These are phyloP conservation scores for Acrocephalus kingi DNA, from an alignment of 2,113 vertebrate genomes.

Conservation along the genomic window DNA sequence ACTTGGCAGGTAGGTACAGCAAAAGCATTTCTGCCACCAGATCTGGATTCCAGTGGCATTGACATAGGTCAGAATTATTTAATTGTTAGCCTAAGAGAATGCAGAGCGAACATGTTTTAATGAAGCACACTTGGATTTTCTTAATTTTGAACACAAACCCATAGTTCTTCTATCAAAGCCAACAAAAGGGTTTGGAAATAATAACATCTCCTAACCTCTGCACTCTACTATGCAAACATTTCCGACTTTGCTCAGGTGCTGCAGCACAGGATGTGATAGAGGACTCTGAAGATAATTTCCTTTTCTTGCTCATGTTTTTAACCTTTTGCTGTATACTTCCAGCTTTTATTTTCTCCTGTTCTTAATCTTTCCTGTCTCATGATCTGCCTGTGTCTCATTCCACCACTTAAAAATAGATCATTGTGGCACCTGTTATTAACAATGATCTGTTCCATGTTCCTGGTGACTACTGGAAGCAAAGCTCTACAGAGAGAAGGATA, in stretches of 20 bases:
- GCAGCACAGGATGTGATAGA: not conserved
- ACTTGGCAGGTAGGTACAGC: not conserved
- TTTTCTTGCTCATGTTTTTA: slow-evolving; percentile 33
- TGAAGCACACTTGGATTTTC: not conserved
- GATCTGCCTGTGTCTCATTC: not conserved
- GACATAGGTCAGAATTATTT: not conserved
- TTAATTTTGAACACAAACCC: not conserved
- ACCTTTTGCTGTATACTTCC: not conserved
- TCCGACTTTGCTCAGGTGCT: not conserved
- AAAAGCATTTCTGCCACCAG: not conserved
- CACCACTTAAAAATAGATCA: slow-evolving; percentile 29
- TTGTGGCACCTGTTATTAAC: slow-evolving; percentile 34
- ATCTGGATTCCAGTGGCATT: not conserved
- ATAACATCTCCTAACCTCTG: not conserved
- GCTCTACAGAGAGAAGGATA: not conserved
- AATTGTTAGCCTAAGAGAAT: not conserved
- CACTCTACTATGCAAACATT: not conserved
- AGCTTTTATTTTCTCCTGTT: slow-evolving; percentile 28
- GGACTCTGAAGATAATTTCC: slow-evolving; percentile 15
- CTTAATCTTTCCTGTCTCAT: slow-evolving; percentile 34
- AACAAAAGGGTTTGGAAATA: not conserved
- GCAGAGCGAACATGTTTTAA: not conserved
- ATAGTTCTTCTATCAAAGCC: not conserved
- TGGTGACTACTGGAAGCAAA: not conserved
- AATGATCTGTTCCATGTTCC: not conserved